These are phyloP conservation scores for Alectoris magna DNA, from an alignment of 2,797 vertebrate species.

Conservation along the genomic window DNA sequence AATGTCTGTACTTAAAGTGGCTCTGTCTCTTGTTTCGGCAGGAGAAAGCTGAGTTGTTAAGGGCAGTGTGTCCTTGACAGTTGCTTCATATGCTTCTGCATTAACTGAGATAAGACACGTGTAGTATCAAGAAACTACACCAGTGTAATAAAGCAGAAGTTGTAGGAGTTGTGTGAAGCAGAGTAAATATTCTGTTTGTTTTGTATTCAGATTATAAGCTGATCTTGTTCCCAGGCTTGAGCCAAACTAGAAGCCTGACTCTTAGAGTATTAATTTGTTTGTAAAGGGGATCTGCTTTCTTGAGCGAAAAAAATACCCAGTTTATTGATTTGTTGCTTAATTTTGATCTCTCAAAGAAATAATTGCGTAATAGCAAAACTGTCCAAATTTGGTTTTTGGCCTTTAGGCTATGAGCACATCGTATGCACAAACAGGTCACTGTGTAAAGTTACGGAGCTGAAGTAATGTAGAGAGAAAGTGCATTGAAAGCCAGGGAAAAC, in stretches of 20 bases:
- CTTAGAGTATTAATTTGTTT: background rate
- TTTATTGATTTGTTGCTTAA: background rate
- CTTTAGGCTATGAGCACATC: background rate
- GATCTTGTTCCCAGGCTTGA: background rate
- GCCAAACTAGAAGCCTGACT: background rate
- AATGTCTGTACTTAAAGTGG: background rate
- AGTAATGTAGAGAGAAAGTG: background rate
- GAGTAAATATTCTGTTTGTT: background rate
- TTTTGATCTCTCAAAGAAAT: background rate
- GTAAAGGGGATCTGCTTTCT: background rate
- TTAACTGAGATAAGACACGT: conserved; percentile 30
- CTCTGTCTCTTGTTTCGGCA: background rate
- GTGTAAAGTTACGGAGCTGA: background rate
- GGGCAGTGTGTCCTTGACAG: background rate
- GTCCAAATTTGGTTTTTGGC: background rate
- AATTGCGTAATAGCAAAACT: background rate
- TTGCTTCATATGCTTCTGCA: conserved; percentile 36
- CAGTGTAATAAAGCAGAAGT: background rate
- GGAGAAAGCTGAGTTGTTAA: background rate
- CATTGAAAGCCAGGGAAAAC: background rate
- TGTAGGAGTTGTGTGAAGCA: background rate
- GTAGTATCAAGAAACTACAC: background rate
- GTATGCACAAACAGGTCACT: background rate
- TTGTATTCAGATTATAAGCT: background rate
- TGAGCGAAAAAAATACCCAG: background rate